Evolutionary conservation across 2,797 vertebrate genomes (phyloP).

Genomic region (Paramormyrops hopkinsi): DNA sequence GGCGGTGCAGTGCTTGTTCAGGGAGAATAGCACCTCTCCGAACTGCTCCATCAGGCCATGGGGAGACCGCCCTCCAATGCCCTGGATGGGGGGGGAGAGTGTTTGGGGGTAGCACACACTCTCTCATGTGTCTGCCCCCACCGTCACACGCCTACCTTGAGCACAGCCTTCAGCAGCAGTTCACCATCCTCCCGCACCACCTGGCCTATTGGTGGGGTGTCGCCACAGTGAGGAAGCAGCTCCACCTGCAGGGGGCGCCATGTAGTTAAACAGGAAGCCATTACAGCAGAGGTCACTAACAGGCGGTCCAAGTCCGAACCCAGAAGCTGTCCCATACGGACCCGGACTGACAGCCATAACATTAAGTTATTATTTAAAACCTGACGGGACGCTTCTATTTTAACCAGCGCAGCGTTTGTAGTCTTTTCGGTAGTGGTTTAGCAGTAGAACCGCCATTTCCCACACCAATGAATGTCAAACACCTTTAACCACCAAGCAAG

Average conservation of each 20-base stretch:
- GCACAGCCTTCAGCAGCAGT: slow-evolving; percentile 78
- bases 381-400: no score
- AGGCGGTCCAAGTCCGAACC: no score
- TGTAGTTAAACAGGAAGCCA: neutral
- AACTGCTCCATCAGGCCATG: slow-evolving; percentile 96
- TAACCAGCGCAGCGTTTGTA: no score
- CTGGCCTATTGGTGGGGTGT: slow-evolving; percentile 77
- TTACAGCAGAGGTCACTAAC: neutral
- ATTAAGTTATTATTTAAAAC: no score
- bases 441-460: no score
- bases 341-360: no score
- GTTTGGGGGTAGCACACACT: neutral
- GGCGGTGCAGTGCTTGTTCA: slow-evolving; percentile 95
- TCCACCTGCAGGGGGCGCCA: slow-evolving; percentile 68
- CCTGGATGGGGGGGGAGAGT: slow-evolving; percentile 55
- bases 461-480: neutral
- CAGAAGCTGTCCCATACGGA: no score
- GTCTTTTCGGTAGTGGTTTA: no score
- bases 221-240: slow-evolving; percentile 83
- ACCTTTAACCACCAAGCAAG: no score
- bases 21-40: slow-evolving; percentile 86
- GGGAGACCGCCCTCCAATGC: slow-evolving; percentile 86
- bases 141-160: slow-evolving; percentile 73
- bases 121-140: neutral
- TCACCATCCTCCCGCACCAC: slow-evolving; percentile 87